phyloP scores from a whole-genome alignment of 2,888 invertebrate genomes.

The Chirona hameri region DNA sequence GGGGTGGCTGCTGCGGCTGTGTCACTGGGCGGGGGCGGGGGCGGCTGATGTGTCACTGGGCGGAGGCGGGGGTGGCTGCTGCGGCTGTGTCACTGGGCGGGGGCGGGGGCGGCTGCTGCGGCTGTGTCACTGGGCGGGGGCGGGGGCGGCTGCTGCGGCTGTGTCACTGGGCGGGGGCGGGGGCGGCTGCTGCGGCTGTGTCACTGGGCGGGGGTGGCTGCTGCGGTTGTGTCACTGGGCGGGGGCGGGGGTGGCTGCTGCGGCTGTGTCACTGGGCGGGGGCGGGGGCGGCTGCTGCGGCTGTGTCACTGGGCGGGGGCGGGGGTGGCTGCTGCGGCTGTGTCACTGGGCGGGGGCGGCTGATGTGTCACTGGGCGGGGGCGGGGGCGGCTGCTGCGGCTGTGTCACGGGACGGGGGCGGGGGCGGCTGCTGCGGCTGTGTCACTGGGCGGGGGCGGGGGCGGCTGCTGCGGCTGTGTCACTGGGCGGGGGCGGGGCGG shows the following conservation, averaged over 20 bases:
- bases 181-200: neutral
- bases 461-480: neutral
- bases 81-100: no score
- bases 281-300: neutral
- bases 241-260: neutral
- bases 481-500: no score
- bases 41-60: neutral
- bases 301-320: no score
- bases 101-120: neutral
- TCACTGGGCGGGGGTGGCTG: neutral
- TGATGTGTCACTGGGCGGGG: no score
- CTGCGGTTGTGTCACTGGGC: no score
- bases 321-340: neutral
- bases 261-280: no score
- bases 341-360: no score
- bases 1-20: neutral
- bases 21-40: neutral
- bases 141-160: neutral
- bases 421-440: neutral
- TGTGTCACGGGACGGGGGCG: no score
- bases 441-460: neutral
- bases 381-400: neutral
- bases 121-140: no score
- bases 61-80: neutral
- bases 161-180: no score